phyloP scores from a whole-genome alignment of 1,140 invertebrate species.

The Drosophila micromelanica region DNA sequence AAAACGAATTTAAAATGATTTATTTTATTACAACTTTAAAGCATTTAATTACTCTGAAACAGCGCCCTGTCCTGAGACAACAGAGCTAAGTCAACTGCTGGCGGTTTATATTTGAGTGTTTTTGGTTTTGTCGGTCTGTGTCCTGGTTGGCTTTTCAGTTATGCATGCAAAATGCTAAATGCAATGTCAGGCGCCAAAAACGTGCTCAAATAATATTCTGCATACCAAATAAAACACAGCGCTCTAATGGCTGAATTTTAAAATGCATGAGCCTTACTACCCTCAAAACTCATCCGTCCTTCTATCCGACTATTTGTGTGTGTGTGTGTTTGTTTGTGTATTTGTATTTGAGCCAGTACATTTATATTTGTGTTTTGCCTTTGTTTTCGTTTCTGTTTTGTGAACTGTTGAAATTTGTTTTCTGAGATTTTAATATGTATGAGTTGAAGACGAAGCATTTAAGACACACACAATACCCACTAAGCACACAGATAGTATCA shows the following conservation, averaged over 20 bases:
- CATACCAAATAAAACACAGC: constrained; percentile 70
- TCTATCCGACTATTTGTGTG: background rate
- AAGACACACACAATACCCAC: constrained; percentile 44
- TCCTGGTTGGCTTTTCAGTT: constrained; percentile 28
- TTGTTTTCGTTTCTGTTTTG: constrained; percentile 48
- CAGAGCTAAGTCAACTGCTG: constrained; percentile 22
- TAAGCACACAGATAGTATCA: constrained; percentile 54
- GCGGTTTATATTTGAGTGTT: constrained; percentile 24
- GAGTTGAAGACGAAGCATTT: constrained; percentile 78
- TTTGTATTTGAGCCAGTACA: constrained; percentile 31
- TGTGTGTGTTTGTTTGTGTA: constrained; percentile 4
- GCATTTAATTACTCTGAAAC: constrained; percentile 65
- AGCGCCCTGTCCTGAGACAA: background rate
- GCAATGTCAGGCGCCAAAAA: constrained; percentile 67
- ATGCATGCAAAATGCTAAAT: constrained; percentile 65
- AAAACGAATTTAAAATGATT: constrained; percentile 61
- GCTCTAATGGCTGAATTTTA: constrained; percentile 78
- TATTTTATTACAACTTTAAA: constrained; percentile 56
- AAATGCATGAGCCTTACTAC: constrained; percentile 67
- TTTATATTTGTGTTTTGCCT: constrained; percentile 48
- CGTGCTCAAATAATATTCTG: constrained; percentile 75
- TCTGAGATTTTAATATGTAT: constrained; percentile 81
- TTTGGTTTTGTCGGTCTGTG: constrained; percentile 4
- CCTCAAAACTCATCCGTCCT: constrained; percentile 8
- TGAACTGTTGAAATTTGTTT: constrained; percentile 80